Conservation (phyloP, 2,113 vertebrate species). For the Gnathonemus longibarbis region DNA sequence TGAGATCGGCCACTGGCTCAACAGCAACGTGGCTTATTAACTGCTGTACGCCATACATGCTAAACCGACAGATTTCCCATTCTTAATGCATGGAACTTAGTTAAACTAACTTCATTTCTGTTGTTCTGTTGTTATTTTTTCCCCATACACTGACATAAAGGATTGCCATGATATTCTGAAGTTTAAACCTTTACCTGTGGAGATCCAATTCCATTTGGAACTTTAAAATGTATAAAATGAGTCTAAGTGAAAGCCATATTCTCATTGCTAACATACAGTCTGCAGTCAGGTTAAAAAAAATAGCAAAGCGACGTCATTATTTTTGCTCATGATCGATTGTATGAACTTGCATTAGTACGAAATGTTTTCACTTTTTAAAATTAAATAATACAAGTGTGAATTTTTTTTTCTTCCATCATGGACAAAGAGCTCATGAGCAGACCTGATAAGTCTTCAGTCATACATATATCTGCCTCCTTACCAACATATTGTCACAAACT, state of each 20-base stretch:
- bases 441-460: neutral
- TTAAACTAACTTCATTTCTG: neutral
- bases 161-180: neutral
- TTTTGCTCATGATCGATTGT: neutral
- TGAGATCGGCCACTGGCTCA: conserved; percentile 68
- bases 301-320: neutral
- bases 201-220: neutral
- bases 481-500: neutral
- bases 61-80: neutral
- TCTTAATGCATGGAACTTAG: neutral
- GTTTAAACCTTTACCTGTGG: neutral
- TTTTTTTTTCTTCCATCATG: neutral
- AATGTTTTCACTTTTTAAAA: neutral
- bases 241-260: neutral
- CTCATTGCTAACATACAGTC: neutral
- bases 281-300: neutral
- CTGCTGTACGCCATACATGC: neutral
- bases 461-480: neutral
- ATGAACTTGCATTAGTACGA: neutral
- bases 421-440: neutral
- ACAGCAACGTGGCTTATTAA: conserved; percentile 28
- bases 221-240: neutral
- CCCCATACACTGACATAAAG: neutral
- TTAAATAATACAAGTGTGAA: neutral
- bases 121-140: neutral